Conservation (phyloP, 1,140 invertebrate genomes). For the Drosophila bocqueti region DNA sequence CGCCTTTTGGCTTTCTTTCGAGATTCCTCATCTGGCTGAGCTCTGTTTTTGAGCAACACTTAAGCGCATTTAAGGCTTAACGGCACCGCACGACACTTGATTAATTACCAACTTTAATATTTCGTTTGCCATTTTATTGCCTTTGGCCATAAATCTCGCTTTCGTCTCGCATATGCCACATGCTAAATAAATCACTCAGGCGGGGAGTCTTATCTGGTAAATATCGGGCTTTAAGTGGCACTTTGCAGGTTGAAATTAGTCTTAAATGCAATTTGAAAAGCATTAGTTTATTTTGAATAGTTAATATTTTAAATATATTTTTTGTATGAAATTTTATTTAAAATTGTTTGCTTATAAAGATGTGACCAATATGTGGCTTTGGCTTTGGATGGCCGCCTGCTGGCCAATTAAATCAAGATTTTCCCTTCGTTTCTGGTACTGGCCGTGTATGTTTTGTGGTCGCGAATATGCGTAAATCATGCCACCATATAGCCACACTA, state of each 20-base stretch:
- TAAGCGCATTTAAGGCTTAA: constrained; percentile 76
- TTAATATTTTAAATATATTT: neutral
- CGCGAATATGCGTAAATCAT: constrained; percentile 65
- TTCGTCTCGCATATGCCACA: constrained; percentile 5
- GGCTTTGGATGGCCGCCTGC: neutral
- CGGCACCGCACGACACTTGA: constrained; percentile 64
- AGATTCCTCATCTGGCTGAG: constrained; percentile 24
- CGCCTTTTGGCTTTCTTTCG: constrained; percentile 45
- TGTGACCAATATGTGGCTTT: neutral
- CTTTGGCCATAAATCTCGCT: constrained; percentile 31
- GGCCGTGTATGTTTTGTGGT: constrained; percentile 26
- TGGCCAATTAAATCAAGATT: constrained; percentile 25
- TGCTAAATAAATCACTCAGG: constrained; percentile 2
- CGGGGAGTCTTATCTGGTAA: neutral
- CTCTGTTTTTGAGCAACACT: constrained; percentile 32
- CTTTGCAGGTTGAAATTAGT: neutral
- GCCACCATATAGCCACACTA: constrained; percentile 69
- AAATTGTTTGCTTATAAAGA: too few species aligned
- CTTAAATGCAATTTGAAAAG: constrained; percentile 2
- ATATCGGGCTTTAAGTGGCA: neutral
- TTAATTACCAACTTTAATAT: constrained; percentile 62
- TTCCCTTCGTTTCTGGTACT: constrained; percentile 8
- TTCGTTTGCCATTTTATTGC: constrained; percentile 41
- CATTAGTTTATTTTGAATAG: neutral
- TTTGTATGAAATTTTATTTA: too few species aligned